Conservation (phyloP, 1,140 invertebrate genomes). For the Leptestheria dahalacensis region DNA sequence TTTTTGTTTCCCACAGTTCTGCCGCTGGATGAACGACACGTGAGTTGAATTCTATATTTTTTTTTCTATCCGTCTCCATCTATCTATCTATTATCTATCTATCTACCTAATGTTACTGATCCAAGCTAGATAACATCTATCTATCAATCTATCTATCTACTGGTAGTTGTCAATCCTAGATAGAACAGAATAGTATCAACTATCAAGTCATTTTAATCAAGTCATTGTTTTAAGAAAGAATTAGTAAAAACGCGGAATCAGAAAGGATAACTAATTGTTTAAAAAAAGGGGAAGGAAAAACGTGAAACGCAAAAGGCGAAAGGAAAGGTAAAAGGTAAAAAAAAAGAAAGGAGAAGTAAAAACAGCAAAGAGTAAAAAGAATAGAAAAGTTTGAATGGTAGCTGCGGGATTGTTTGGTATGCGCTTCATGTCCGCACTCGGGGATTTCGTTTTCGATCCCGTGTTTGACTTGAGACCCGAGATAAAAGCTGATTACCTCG, state of each 20-base stretch:
- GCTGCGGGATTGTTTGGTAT: neutral
- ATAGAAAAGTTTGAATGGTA: neutral
- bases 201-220: too few species aligned
- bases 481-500: neutral
- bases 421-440: neutral
- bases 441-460: neutral
- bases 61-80: constrained; percentile 3
- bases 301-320: neutral
- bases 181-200: too few species aligned
- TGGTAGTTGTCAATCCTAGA: too few species aligned
- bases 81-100: constrained; percentile 5
- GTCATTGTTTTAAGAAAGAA: too few species aligned
- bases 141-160: too few species aligned
- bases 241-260: too few species aligned
- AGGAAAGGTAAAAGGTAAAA: neutral
- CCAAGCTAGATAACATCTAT: constrained; percentile 3
- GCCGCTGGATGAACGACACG: constrained; percentile 7
- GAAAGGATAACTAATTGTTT: neutral
- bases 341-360: neutral
- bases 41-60: constrained; percentile 11
- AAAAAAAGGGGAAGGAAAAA: neutral
- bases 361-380: neutral
- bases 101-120: constrained; percentile 5
- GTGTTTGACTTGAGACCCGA: neutral
- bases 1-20: constrained; percentile 5